Evolutionary conservation across 2,113 vertebrate genomes (phyloP), one percentile per base, ranked within the genome.

Genomic region (Tragelaphus imberbis): DNA sequence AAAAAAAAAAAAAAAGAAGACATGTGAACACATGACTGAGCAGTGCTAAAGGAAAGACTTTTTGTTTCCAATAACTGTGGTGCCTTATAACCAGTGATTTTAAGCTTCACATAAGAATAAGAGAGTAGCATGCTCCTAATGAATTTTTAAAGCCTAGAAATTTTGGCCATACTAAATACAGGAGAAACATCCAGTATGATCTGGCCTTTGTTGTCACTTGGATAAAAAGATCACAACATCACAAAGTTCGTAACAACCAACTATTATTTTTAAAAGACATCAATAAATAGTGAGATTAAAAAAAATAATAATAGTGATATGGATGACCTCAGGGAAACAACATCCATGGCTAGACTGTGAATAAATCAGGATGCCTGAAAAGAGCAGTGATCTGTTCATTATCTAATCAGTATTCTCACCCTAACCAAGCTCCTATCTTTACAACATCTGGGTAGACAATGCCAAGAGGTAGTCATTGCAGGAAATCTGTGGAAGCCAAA

Each of bases 121-220:
- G 5, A 91, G 3, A 79, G 11, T 51, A 9, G 30, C 56, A 33
- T 36, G 30, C 30, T 88, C 47, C 23, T 55, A 95, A 77, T 63
- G 47, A 44, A 96, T 36, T 40, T 84, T 88, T 90, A 97, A 98
- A 25, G 51, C 6, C 61, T 61, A 84, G 30, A 91, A 94, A 86
- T 61, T 79, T 56, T 44, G 47, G 27, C 61, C 40, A 53, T 7
- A 89, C 9, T 51, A 75, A 90, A 84, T 23, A 79, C 1, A 85
- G 55, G 27, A 47, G 33, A 65, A 95, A 61, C 47, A 59, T 4
- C 17, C 51, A 77, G n/a, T 79, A 63, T 59, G 27, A 81, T 90
- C 14, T 96, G 77, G 84, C 16, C 23, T 87, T 89, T 79, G 55
- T 27, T 75, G 36, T 91, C 56, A 96, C 51, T 96, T 81, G 80